Percentiles rank a stretch among this genome's conserved stretches.
These are phyloP conservation scores for Crocallis elinguaria DNA, from an alignment of 2,888 invertebrate species.

Conservation along the genomic window DNA sequence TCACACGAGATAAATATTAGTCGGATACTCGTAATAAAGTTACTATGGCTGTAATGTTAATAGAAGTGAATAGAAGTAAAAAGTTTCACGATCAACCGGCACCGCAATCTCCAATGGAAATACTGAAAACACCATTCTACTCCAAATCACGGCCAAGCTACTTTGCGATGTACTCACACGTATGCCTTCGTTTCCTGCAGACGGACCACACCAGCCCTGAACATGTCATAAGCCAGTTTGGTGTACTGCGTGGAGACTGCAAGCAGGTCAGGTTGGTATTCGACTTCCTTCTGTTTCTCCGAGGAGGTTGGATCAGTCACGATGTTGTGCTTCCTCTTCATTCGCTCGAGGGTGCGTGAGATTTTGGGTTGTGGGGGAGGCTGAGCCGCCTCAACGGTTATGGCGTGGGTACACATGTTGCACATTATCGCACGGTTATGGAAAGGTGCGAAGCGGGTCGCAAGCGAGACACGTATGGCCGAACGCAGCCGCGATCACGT, in stretches of 20 bases:
- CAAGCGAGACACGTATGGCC: conserved; percentile 49
- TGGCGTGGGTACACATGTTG: conserved; percentile 75
- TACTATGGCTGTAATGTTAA: too few relatives aligned
- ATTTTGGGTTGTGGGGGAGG: conserved; percentile 44
- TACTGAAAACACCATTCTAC: background rate
- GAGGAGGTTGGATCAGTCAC: conserved; percentile 65
- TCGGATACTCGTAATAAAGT: too few relatives aligned
- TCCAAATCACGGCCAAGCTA: background rate
- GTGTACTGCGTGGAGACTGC: conserved; percentile 78
- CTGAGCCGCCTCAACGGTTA: conserved; percentile 46
- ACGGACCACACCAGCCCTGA: conserved; percentile 61
- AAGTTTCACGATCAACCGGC: background rate
- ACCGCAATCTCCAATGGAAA: background rate
- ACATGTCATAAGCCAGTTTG: conserved; percentile 66
- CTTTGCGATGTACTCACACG: conserved; percentile 74
- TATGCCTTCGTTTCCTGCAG: conserved; percentile 77
- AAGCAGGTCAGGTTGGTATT: conserved; percentile 77
- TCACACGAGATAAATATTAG: background rate
- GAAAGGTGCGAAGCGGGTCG: conserved; percentile 27
- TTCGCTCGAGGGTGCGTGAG: conserved; percentile 59
- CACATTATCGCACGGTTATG: conserved; percentile 61
- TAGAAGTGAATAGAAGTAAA: too few relatives aligned
- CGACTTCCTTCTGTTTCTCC: conserved; percentile 68
- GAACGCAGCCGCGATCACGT: conserved; percentile 46
- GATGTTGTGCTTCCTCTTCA: conserved; percentile 78